Conservation (phyloP, 2,888 invertebrate species). For the Rotaria socialis region DNA sequence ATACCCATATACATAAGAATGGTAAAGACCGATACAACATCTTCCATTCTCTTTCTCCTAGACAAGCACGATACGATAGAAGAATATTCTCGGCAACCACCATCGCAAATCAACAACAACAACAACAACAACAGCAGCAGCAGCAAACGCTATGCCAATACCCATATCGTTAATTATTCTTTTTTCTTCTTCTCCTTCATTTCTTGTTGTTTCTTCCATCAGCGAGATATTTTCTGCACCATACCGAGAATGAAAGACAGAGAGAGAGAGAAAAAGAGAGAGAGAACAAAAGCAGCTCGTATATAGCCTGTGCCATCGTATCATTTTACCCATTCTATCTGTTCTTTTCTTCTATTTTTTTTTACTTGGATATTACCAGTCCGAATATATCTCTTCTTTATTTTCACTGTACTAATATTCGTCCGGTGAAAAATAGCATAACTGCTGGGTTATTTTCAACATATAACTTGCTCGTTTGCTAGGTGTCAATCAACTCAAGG, state of each 20-base stretch:
- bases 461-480: background rate
- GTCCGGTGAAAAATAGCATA: background rate
- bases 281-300: slow-evolving; percentile 12
- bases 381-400: background rate
- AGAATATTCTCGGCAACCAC: slow-evolving; percentile 8
- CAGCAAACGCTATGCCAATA: background rate
- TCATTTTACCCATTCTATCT: background rate
- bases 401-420: background rate
- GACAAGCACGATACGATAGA: background rate
- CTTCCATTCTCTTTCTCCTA: background rate
- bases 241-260: background rate
- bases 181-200: background rate
- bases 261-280: background rate
- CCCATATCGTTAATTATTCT: slow-evolving; percentile 5
- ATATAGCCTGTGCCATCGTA: background rate
- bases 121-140: background rate
- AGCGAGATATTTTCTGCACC: background rate
- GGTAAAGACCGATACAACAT: background rate
- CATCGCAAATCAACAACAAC: slow-evolving; percentile 28
- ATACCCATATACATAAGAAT: background rate
- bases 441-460: background rate
- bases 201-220: background rate
- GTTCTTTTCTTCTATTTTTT: background rate
- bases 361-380: background rate
- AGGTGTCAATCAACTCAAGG: background rate